Percentiles rank a stretch among this genome's conserved stretches.
These are phyloP conservation scores for Ctenicera cuprea DNA, from an alignment of 2,888 invertebrate genomes.

Conservation along the genomic window DNA sequence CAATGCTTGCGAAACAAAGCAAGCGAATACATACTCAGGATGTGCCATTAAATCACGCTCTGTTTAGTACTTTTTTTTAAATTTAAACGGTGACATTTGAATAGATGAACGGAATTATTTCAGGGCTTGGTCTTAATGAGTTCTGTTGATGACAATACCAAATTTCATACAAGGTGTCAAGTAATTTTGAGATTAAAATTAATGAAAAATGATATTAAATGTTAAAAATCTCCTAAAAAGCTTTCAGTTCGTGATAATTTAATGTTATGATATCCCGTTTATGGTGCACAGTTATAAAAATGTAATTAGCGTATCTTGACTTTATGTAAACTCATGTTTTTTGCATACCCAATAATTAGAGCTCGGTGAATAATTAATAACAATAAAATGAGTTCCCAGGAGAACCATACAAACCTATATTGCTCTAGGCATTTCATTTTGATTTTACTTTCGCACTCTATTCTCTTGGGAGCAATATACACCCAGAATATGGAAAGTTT, in stretches of 20 bases:
- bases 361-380: constrained; percentile 13
- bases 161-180: not conserved
- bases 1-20: constrained; percentile 5
- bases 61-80: not conserved
- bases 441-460: constrained; percentile 5
- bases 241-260: constrained; percentile 2
- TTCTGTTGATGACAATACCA: not conserved
- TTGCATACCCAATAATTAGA: not conserved
- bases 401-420: not conserved
- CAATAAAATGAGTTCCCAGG: not conserved
- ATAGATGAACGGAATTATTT: too few species aligned
- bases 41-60: constrained; percentile 1
- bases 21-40: constrained; percentile 24
- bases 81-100: too few species aligned
- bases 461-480: constrained; percentile 14
- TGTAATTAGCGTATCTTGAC: constrained; percentile 8
- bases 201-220: too few species aligned
- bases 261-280: not conserved
- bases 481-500: not conserved
- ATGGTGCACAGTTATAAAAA: not conserved
- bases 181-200: not conserved
- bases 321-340: not conserved
- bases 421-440: not conserved
- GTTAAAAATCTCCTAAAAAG: not conserved
- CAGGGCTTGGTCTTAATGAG: too few species aligned